Evolutionary conservation across 2,113 vertebrate species (phyloP).

Genomic region (Aramus guarauna): DNA sequence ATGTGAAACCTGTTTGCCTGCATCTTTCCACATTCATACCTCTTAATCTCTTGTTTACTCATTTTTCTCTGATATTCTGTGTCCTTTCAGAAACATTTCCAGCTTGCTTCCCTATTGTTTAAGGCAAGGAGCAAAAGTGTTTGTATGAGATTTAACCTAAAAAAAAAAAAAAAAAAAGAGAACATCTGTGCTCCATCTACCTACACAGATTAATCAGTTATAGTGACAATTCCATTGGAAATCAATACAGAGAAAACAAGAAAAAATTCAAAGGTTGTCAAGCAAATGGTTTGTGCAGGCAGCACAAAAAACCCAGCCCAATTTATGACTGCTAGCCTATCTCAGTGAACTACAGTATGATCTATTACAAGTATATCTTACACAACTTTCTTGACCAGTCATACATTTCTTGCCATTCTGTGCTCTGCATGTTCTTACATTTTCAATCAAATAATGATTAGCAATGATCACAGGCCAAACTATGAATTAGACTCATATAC

Average conservation of each 20-base stretch:
- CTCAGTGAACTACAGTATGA: neutral
- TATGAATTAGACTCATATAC: neutral
- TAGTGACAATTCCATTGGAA: conserved; percentile 52
- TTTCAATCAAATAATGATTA: neutral
- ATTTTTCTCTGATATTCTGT: neutral
- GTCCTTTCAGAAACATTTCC: neutral
- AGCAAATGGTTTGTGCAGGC: conserved; percentile 12
- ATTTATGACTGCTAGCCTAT: conserved; percentile 25
- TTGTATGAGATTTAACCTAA: neutral
- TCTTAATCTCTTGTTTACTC: neutral
- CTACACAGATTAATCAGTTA: conserved; percentile 58
- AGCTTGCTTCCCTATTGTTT: neutral
- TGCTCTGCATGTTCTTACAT: neutral
- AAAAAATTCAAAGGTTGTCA: conserved; percentile 48
- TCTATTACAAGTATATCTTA: conserved; percentile 21
- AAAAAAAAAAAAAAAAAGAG: neutral
- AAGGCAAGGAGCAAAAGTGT: neutral
- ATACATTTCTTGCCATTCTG: neutral
- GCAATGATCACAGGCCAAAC: neutral
- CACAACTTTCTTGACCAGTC: neutral
- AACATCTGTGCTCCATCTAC: neutral
- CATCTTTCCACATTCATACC: neutral
- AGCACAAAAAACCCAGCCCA: conserved; percentile 44
- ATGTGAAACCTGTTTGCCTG: neutral
- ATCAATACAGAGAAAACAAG: conserved; percentile 49